A percentile compares a stretch with the other conserved stretches of the same genome.
Evolutionary conservation across 2,888 invertebrate genomes (phyloP).

Genomic region (Ormia ochracea): DNA sequence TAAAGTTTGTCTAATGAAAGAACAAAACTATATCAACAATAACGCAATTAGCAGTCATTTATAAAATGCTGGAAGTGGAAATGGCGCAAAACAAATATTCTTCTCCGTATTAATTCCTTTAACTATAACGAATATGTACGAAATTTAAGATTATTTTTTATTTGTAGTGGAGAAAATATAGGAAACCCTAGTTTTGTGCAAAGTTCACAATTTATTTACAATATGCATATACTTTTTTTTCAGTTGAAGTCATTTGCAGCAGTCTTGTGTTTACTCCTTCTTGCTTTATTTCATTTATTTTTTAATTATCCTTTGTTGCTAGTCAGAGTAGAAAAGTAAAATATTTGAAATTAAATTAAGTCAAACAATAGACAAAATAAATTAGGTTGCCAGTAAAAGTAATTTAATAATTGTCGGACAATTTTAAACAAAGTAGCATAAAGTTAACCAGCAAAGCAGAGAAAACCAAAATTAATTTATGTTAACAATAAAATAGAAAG

Average conservation of each 20-base stretch:
- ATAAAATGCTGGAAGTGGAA: too few species aligned
- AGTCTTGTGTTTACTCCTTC: background rate
- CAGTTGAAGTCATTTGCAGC: background rate
- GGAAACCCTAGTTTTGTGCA: background rate
- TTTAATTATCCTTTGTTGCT: background rate
- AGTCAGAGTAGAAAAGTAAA: background rate
- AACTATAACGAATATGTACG: background rate
- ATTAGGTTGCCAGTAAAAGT: conserved; percentile 19
- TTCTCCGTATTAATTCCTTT: background rate
- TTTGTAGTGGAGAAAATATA: background rate
- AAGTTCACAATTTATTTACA: background rate
- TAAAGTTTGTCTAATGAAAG: too few species aligned
- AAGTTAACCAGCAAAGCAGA: background rate
- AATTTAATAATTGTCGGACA: conserved; percentile 19
- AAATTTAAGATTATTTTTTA: too few species aligned
- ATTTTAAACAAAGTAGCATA: background rate
- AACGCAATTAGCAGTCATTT: too few species aligned
- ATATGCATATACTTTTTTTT: background rate
- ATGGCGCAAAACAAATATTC: too few species aligned
- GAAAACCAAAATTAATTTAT: background rate
- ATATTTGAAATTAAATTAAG: conserved; percentile 38
- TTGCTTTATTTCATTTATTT: background rate
- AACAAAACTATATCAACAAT: too few species aligned
- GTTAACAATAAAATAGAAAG: background rate
- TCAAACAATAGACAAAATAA: conserved; percentile 25